Percentiles rank a stretch among this genome's conserved stretches.
Conservation (phyloP, 2,113 vertebrate genomes). For the Oncorhynchus tshawytscha region DNA sequence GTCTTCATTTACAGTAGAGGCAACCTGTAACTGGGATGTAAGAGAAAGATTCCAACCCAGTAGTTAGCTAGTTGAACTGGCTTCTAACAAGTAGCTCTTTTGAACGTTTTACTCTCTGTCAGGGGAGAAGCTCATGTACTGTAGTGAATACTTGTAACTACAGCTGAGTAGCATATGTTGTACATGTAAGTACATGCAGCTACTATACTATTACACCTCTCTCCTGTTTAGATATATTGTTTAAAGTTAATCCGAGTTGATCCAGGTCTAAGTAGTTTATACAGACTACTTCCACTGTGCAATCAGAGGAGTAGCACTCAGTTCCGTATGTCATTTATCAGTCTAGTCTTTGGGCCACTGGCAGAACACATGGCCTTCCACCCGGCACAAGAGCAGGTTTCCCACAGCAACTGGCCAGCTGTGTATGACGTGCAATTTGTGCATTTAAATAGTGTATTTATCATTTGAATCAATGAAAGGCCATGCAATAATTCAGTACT, state of each 20-base stretch:
- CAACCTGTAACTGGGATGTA: neutral
- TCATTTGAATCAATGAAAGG: too few relatives aligned
- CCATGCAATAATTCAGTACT: too few relatives aligned
- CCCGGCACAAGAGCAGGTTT: slow-evolving; percentile 57
- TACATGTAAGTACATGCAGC: too few relatives aligned
- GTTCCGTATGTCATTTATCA: slow-evolving; percentile 66
- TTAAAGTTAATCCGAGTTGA: slow-evolving; percentile 37
- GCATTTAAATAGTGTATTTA: too few relatives aligned
- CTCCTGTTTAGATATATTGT: too few relatives aligned
- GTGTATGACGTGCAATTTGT: slow-evolving; percentile 49
- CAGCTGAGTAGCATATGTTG: neutral
- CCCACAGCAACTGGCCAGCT: slow-evolving; percentile 52
- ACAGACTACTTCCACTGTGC: slow-evolving; percentile 48
- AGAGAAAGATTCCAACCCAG: neutral
- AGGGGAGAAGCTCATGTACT: too few relatives aligned
- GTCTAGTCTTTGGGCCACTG: slow-evolving; percentile 50
- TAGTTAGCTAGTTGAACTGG: neutral
- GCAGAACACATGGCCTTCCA: slow-evolving; percentile 27
- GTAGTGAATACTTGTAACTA: neutral
- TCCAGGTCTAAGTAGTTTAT: slow-evolving; percentile 13
- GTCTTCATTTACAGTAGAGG: neutral
- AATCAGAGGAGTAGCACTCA: slow-evolving; percentile 56
- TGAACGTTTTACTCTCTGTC: too few relatives aligned
- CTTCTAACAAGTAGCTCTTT: neutral
- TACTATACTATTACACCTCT: too few relatives aligned